Percentiles rank a stretch among this genome's conserved stretches.
Evolutionary conservation across 2,113 vertebrate species (phyloP).

Genomic region (Ia io): DNA sequence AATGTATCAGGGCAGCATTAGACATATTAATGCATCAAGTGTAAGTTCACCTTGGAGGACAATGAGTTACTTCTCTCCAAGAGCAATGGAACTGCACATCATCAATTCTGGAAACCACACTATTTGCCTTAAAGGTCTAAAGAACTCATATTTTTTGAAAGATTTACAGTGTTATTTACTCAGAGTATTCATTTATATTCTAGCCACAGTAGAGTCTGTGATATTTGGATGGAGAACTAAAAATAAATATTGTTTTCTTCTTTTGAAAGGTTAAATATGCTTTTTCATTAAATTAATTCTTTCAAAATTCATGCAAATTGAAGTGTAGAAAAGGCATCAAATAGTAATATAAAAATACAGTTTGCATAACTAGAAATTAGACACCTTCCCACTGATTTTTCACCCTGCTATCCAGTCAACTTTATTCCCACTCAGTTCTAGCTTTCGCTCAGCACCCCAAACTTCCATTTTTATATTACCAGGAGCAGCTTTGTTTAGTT

Average conservation of each 20-base stretch:
- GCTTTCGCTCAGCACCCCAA: background rate
- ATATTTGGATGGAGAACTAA: constrained; percentile 50
- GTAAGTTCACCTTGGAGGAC: background rate
- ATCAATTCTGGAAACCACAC: constrained; percentile 16
- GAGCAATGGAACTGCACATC: background rate
- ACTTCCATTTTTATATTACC: background rate
- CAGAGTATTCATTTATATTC: constrained; percentile 60
- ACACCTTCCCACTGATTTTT: constrained; percentile 15
- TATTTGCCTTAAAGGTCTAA: constrained; percentile 56
- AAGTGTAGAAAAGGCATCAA: constrained; percentile 43
- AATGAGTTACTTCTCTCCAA: constrained; percentile 49
- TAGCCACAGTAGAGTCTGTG: constrained; percentile 34
- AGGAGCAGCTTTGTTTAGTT: background rate
- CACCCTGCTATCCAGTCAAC: background rate
- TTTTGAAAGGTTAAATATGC: constrained; percentile 59
- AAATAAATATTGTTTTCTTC: constrained; percentile 53
- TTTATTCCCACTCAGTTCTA: background rate
- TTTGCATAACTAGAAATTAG: constrained; percentile 7
- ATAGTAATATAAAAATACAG: constrained; percentile 51
- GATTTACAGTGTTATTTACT: constrained; percentile 57
- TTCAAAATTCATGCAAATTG: constrained; percentile 46
- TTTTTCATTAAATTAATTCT: constrained; percentile 64
- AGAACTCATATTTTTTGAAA: constrained; percentile 40
- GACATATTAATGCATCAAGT: background rate
- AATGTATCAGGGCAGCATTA: background rate